A percentile compares a stretch with the other conserved stretches of the same genome.
These are phyloP conservation scores for Petrocephalus zakoni DNA, from an alignment of 2,113 vertebrate genomes.

Conservation along the genomic window DNA sequence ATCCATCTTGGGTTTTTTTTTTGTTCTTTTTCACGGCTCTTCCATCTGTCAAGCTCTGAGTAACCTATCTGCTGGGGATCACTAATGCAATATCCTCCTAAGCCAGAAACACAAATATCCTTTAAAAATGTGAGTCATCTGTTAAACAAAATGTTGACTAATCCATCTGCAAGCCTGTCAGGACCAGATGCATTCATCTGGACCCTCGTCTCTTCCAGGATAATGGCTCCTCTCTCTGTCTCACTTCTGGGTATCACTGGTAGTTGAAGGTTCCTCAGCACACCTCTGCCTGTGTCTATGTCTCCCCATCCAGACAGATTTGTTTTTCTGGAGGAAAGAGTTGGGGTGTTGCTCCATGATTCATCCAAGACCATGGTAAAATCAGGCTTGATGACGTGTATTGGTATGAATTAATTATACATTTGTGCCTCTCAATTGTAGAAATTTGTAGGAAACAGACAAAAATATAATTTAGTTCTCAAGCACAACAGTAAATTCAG, in stretches of 20 bases:
- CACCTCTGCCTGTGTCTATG: neutral
- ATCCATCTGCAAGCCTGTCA: conserved; percentile 37
- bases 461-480: neutral
- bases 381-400: neutral
- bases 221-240: conserved; percentile 14
- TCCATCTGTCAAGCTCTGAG: conserved; percentile 20
- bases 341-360: neutral
- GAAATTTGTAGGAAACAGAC: neutral
- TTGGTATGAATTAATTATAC: neutral
- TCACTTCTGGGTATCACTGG: neutral
- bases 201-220: conserved; percentile 24
- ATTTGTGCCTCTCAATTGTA: neutral
- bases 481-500: neutral
- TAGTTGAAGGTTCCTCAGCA: neutral
- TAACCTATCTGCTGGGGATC: neutral
- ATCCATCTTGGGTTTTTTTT: neutral
- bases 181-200: conserved; percentile 31
- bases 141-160: conserved; percentile 26
- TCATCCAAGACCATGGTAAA: neutral
- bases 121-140: conserved; percentile 26
- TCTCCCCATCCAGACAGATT: neutral
- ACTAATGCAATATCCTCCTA: conserved; percentile 3
- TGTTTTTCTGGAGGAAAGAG: neutral
- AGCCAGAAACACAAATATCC: conserved; percentile 13
- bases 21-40: neutral